Evolutionary conservation across 1,140 invertebrate genomes (phyloP).

Genomic region (Penaeus indicus): DNA sequence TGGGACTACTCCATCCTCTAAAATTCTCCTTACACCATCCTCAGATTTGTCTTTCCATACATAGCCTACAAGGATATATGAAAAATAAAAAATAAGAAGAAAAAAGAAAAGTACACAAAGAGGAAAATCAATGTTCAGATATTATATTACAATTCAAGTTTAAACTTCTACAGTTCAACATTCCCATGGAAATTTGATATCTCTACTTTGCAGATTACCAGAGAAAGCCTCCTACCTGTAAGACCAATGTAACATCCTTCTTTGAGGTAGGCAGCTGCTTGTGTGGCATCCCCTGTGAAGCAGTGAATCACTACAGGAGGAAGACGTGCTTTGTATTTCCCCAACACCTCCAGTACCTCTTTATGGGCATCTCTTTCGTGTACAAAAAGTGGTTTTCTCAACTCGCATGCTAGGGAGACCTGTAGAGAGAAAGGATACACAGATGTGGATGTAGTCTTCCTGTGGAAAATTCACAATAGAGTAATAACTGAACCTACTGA

Average conservation of each 20-base stretch:
- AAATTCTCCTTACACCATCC: conserved; percentile 85
- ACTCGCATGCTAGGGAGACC: conserved; percentile 86
- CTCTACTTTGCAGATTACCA: too few species aligned
- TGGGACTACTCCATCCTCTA: conserved; percentile 85
- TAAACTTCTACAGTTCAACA: too few species aligned
- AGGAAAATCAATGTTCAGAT: too few species aligned
- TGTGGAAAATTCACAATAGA: too few species aligned
- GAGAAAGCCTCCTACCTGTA: conserved; percentile 75
- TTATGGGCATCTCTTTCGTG: conserved; percentile 92
- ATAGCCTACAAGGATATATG: conserved; percentile 75
- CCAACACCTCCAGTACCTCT: conserved; percentile 78
- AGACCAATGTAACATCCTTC: conserved; percentile 89
- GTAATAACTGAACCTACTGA: too few species aligned
- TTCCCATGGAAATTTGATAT: too few species aligned
- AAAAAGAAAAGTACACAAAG: too few species aligned
- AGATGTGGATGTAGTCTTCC: not conserved
- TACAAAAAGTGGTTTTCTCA: conserved; percentile 90
- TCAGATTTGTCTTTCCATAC: conserved; percentile 95
- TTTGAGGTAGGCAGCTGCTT: conserved; percentile 88
- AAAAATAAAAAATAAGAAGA: too few species aligned
- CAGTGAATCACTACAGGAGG: conserved; percentile 91
- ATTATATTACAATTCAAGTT: too few species aligned
- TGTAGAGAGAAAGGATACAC: conserved; percentile 67
- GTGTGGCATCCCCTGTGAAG: conserved; percentile 89
- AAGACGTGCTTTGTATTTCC: conserved; percentile 75